Percentiles rank a stretch among this genome's conserved stretches.
phyloP scores from a whole-genome alignment of 2,113 vertebrate species.

The Coregonus clupeaformis region DNA sequence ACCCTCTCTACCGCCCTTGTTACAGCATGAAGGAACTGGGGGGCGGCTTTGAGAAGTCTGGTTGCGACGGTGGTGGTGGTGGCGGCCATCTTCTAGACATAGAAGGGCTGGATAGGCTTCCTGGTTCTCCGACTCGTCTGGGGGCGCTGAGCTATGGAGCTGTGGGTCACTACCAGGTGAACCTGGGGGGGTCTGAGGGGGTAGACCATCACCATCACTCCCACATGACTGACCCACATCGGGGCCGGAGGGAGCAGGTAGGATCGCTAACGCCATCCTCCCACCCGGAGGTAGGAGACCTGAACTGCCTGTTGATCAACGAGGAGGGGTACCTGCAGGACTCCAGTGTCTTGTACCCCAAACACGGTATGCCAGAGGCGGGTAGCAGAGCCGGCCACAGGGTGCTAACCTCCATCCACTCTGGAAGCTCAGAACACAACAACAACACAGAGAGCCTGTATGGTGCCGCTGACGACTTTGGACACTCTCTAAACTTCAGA shows the following conservation, averaged over 20 bases:
- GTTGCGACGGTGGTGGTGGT: slow-evolving; percentile 61
- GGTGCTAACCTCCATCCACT: slow-evolving; percentile 33
- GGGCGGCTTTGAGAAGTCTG: slow-evolving; percentile 53
- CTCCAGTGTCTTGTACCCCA: slow-evolving; percentile 48
- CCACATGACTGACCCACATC: slow-evolving; percentile 32
- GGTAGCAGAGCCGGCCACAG: slow-evolving; percentile 47
- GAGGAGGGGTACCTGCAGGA: slow-evolving; percentile 75
- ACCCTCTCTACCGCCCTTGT: slow-evolving; percentile 57
- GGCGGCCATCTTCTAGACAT: slow-evolving; percentile 57
- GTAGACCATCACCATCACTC: slow-evolving; percentile 50
- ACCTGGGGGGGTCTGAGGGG: slow-evolving; percentile 42
- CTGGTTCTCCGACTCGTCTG: slow-evolving; percentile 52
- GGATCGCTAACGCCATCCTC: slow-evolving; percentile 18
- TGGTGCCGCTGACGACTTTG: slow-evolving; percentile 26
- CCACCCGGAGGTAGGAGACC: slow-evolving; percentile 48
- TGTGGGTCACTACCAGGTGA: slow-evolving; percentile 53
- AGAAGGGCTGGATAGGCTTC: slow-evolving; percentile 53
- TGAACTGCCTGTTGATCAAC: slow-evolving; percentile 74
- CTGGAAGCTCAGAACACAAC: slow-evolving; percentile 31
- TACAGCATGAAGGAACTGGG: slow-evolving; percentile 60
- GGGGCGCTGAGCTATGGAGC: slow-evolving; percentile 49
- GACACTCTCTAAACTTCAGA: slow-evolving; percentile 38
- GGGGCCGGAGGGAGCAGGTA: slow-evolving; percentile 21
- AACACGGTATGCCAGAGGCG: slow-evolving; percentile 36
- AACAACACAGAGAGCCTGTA: slow-evolving; percentile 41